Evolutionary conservation across 2,797 vertebrate species (phyloP).

Genomic region (Danio albolineatus): DNA sequence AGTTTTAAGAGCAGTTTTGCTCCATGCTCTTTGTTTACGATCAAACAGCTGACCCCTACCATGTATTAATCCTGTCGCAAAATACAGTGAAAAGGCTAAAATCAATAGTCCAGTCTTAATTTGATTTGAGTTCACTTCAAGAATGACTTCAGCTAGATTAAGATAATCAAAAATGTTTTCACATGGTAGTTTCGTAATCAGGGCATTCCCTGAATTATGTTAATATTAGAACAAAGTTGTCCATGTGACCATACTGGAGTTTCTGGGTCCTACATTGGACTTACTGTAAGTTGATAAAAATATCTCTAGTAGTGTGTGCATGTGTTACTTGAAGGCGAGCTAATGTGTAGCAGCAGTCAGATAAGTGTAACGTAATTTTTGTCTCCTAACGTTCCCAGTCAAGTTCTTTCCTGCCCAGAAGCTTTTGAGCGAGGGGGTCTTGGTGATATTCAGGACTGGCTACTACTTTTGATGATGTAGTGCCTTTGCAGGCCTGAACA

Average conservation of each 20-base stretch:
- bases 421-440: slow-evolving; percentile 4
- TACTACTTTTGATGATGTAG: neutral
- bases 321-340: slow-evolving; percentile 1
- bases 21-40: too few relatives aligned
- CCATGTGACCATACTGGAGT: neutral
- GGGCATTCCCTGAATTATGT: too few relatives aligned
- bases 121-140: too few relatives aligned
- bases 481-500: slow-evolving; percentile 29
- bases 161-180: too few relatives aligned
- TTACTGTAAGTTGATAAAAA: neutral
- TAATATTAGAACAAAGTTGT: too few relatives aligned
- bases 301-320: neutral
- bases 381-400: slow-evolving; percentile 24
- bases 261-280: slow-evolving; percentile 15
- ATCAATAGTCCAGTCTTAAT: too few relatives aligned
- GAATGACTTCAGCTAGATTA: too few relatives aligned
- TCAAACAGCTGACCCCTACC: too few relatives aligned
- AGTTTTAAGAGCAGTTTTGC: too few relatives aligned
- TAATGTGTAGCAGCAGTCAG: slow-evolving; percentile 36
- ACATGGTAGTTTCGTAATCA: too few relatives aligned
- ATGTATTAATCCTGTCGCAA: too few relatives aligned
- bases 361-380: slow-evolving; percentile 44
- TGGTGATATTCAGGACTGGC: slow-evolving; percentile 1
- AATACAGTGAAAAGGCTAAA: too few relatives aligned
- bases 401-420: slow-evolving; percentile 11